Conservation (phyloP, 2,888 invertebrate genomes). For the Eupithecia inturbata region DNA sequence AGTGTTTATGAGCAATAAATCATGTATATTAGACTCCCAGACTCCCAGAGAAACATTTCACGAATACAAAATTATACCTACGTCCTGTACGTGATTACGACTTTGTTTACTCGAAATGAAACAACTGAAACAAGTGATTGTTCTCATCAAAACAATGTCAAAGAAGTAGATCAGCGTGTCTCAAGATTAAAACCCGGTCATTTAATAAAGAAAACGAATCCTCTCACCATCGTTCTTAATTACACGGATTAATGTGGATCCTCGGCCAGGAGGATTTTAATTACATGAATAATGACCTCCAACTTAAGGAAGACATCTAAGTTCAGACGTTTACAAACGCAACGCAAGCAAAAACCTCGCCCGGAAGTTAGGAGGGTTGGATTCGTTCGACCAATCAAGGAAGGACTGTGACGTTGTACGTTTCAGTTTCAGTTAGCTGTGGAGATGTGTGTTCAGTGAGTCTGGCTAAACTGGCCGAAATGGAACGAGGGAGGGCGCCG, state of each 20-base stretch:
- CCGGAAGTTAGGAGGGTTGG: conserved; percentile 51
- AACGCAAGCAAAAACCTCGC: conserved; percentile 51
- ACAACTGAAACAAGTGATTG: conserved; percentile 7
- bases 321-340: conserved; percentile 56
- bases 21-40: conserved; percentile 7
- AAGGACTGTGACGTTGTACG: conserved; percentile 50
- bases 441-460: conserved; percentile 48
- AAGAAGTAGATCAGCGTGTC: conserved; percentile 11
- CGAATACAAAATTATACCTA: conserved; percentile 13
- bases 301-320: conserved; percentile 59
- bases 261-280: conserved; percentile 45
- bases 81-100: conserved; percentile 29
- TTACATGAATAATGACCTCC: conserved; percentile 56
- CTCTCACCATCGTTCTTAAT: conserved; percentile 46
- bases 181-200: background rate
- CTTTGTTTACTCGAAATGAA: conserved; percentile 33
- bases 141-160: conserved; percentile 19
- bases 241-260: conserved; percentile 49
- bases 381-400: conserved; percentile 42
- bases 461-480: conserved; percentile 55
- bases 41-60: conserved; percentile 6
- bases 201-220: conserved; percentile 16
- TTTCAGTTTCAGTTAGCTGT: conserved; percentile 40
- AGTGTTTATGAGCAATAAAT: conserved; percentile 23
- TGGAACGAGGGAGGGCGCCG: conserved; percentile 56